Base-by-base conservation (phyloP, 2,113 vertebrate genomes). In the Glareola pratincola region DNA sequence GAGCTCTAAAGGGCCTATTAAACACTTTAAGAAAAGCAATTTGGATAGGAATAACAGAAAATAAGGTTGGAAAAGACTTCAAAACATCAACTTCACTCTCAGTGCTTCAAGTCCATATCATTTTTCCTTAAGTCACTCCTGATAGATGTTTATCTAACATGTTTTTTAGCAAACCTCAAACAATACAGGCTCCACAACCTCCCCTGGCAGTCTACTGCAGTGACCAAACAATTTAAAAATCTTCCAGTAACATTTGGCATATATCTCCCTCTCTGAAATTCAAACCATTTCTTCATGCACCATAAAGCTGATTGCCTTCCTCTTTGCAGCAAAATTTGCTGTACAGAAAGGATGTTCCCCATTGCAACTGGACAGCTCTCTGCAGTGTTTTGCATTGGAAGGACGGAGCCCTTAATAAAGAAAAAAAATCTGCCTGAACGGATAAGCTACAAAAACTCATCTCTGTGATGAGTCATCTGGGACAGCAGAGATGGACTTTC, bases 401-500 rank as follows among this genome's bases (percentile, higher is more conserved):
- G 76, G 76, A 72, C 94, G 84, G 47, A 92, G 43, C 20, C 68
- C 54, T 86, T 85, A 66, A 5, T 43, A 10, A 26, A 37, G 81
- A 47, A 84, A 67, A 91, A 73, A 56, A 50, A 26, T 12, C 73
- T 85, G 85, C 69, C 73, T 75, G 36, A 78, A 89, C 4, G 1
- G 63, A 73, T 74, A 66, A 94, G 85, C 73, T 64, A 85, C 48
- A 84, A 95, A 94, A 93, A 93, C 79, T 95, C 95, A 75, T 92
- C 83, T 51, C 76, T 71, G 23, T 93, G 96, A 97, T 97, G 97
- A 97, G 94, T 97, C 97, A 97, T 96, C 92, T 91, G 91, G 92
- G 94, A 94, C 94, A 94, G 92, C 76, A 87, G 63, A 93, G 62
- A 94, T 0, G 43, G 95, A 95, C 95, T 94, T 94, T 91, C 73